Percentiles rank a stretch among this genome's conserved stretches.
Conservation (phyloP, 2,888 invertebrate species). For the Stegana nigrithorax region DNA sequence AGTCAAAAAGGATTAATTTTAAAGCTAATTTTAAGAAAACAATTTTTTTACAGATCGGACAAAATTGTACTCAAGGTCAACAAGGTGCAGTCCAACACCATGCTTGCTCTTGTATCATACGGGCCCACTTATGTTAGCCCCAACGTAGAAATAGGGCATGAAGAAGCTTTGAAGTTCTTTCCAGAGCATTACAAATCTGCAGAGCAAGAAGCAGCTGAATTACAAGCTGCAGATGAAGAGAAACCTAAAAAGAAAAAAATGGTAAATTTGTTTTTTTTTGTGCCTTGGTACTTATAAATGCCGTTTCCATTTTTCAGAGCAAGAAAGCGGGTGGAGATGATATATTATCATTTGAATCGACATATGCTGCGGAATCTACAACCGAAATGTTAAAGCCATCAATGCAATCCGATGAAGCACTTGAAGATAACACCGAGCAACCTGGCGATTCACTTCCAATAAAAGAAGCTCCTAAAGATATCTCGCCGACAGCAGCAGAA, state of each 20-base stretch:
- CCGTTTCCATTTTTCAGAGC: no score
- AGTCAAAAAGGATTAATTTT: constrained; percentile 26
- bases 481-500: no score
- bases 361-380: no score
- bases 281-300: no score
- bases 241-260: constrained; percentile 68
- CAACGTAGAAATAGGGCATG: constrained; percentile 74
- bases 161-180: constrained; percentile 77
- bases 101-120: constrained; percentile 74
- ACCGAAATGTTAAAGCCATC: no score
- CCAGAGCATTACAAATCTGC: constrained; percentile 72
- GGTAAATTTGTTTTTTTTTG: constrained; percentile 37
- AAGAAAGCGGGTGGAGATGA: no score
- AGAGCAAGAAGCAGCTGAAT: constrained; percentile 47
- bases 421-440: no score
- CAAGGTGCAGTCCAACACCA: constrained; percentile 74
- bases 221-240: constrained; percentile 68
- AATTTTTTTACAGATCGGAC: constrained; percentile 71
- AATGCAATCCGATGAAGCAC: no score
- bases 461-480: no score
- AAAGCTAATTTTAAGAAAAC: neutral
- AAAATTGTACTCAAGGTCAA: constrained; percentile 78
- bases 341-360: no score
- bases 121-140: constrained; percentile 78
- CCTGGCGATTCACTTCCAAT: no score